These are phyloP conservation scores for Acomys russatus DNA, from an alignment of 2,797 vertebrate species.

Conservation along the genomic window DNA sequence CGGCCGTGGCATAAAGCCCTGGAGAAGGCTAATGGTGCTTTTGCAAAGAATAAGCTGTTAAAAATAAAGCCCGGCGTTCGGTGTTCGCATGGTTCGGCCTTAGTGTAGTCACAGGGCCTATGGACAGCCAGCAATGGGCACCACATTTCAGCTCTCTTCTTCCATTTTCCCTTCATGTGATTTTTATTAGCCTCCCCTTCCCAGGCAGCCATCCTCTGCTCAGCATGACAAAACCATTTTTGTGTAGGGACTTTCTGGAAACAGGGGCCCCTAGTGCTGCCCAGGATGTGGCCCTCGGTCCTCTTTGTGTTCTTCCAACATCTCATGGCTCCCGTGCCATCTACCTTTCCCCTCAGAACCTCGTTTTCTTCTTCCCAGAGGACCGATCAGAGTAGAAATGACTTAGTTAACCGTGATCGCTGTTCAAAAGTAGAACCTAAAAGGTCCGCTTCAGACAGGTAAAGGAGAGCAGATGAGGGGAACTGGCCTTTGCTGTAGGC, in stretches of 20 bases:
- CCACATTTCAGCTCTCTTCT: not conserved
- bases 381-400: not conserved
- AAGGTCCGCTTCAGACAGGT: not conserved
- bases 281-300: not conserved
- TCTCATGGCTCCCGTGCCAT: not conserved
- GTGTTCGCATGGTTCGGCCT: slow-evolving; percentile 46
- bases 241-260: not conserved
- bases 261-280: accelerated
- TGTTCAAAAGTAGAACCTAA: not conserved
- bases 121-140: not conserved
- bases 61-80: slow-evolving; percentile 45
- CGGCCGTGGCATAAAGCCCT: not conserved
- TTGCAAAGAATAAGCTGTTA: slow-evolving; percentile 20
- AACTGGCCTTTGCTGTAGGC: not conserved
- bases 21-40: not conserved
- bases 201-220: not conserved
- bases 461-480: not conserved
- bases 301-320: not conserved
- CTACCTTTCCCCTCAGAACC: not conserved
- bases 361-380: slow-evolving; percentile 29
- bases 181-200: not conserved
- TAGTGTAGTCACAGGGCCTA: not conserved
- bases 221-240: not conserved
- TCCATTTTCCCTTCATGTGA: not conserved
- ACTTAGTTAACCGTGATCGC: not conserved